A percentile compares a stretch with the other conserved stretches of the same genome.
Conservation (phyloP, 1,140 invertebrate genomes). For the Ephestia elutella region DNA sequence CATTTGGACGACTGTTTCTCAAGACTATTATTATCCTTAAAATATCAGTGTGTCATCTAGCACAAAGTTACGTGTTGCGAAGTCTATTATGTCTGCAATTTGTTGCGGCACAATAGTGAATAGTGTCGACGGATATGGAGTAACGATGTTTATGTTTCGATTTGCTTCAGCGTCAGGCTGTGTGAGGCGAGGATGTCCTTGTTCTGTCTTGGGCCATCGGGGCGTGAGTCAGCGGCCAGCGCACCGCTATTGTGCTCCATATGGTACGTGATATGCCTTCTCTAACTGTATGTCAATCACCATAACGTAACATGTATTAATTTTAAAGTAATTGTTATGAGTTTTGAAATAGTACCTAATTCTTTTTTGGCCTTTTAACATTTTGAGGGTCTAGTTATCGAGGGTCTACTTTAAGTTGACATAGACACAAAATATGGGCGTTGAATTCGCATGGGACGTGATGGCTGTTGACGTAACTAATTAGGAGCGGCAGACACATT, state of each 20-base stretch:
- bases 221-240: conserved; percentile 42
- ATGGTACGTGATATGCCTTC: conserved; percentile 35
- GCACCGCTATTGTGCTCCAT: conserved; percentile 47
- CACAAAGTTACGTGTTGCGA: conserved; percentile 51
- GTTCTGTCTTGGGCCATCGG: conserved; percentile 47
- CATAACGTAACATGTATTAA: background rate
- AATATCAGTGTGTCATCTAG: conserved; percentile 58
- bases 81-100: conserved; percentile 66
- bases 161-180: conserved; percentile 45
- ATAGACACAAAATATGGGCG: conserved; percentile 4
- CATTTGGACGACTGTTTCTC: conserved; percentile 22
- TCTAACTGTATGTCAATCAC: conserved; percentile 9
- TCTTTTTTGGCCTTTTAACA: background rate
- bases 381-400: background rate
- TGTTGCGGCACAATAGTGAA: conserved; percentile 68
- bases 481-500: conserved; percentile 6
- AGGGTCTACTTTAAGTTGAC: background rate
- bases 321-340: background rate
- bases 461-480: conserved; percentile 10
- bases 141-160: conserved; percentile 68
- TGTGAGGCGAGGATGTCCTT: conserved; percentile 57
- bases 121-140: conserved; percentile 62
- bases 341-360: background rate
- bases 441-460: conserved; percentile 8
- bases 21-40: conserved; percentile 48